phyloP scores from a whole-genome alignment of 1,140 invertebrate genomes.

The Chelonus insularis region DNA sequence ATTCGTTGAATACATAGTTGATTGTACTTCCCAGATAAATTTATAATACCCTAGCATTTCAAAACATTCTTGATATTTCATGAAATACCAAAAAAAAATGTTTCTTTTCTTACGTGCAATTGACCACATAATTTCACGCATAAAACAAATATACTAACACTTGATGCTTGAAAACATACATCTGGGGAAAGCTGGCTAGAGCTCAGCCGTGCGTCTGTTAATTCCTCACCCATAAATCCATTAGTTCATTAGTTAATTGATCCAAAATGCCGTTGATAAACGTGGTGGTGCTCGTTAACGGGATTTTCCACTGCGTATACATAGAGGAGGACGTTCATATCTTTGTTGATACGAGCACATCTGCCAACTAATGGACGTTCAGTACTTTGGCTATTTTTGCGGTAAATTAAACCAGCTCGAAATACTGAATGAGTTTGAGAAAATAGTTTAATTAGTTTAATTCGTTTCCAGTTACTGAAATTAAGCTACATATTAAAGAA shows the following conservation, averaged over 20 bases:
- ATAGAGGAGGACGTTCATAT: not conserved
- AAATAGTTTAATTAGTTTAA: not conserved
- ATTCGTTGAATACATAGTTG: too few species aligned
- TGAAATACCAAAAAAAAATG: too few species aligned
- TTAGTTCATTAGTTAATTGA: conserved; percentile 58
- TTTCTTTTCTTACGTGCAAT: too few species aligned
- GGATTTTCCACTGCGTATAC: not conserved
- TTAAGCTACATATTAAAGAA: too few species aligned
- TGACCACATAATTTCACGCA: not conserved
- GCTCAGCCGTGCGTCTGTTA: conserved; percentile 8
- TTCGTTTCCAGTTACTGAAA: too few species aligned
- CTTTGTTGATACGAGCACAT: conserved; percentile 25
- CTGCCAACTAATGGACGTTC: conserved; percentile 49
- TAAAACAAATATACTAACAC: not conserved
- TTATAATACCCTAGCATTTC: too few species aligned
- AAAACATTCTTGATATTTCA: too few species aligned
- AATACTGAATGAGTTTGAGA: conserved; percentile 5
- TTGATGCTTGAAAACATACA: not conserved
- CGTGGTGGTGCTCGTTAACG: conserved; percentile 33
- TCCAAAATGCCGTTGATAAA: conserved; percentile 39
- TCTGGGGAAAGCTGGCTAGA: not conserved
- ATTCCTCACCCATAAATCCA: conserved; percentile 44
- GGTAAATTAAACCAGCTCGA: conserved; percentile 38
- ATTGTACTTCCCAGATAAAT: too few species aligned
- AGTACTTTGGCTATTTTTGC: conserved; percentile 42